Evolutionary conservation across 2,113 vertebrate genomes (phyloP).

Genomic region (Heterotilapia buettikoferi): DNA sequence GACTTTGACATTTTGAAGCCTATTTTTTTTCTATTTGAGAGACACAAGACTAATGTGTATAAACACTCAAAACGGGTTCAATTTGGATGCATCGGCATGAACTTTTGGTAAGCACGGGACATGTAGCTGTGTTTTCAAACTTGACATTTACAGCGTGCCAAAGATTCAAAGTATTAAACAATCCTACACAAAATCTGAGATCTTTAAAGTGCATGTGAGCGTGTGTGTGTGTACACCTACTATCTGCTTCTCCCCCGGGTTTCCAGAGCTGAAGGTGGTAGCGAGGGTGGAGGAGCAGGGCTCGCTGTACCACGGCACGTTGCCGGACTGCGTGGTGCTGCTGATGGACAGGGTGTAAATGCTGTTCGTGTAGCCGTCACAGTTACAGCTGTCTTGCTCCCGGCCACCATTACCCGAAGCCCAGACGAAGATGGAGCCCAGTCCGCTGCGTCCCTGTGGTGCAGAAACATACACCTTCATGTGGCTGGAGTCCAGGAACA

Average conservation of each 20-base stretch:
- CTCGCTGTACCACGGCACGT: conserved; percentile 98
- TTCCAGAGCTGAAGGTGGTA: conserved; percentile 96
- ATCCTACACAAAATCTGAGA: not conserved
- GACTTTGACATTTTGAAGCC: conserved; percentile 21
- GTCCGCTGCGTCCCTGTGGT: conserved; percentile 82
- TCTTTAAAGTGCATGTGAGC: not conserved
- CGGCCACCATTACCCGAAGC: conserved; percentile 94
- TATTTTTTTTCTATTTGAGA: not conserved
- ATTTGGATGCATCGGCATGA: not conserved
- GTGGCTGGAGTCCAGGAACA: not conserved
- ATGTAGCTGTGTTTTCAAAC: not conserved
- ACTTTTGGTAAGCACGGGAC: not conserved
- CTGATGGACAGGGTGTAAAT: conserved; percentile 99
- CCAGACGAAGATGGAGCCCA: conserved; percentile 98
- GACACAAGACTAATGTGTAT: not conserved
- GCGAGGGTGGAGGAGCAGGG: conserved; percentile 97
- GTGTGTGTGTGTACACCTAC: conserved; percentile 72
- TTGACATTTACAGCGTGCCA: not conserved
- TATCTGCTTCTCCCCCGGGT: conserved; percentile 94
- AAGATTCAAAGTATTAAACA: not conserved
- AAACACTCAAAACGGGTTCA: not conserved
- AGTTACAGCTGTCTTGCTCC: conserved; percentile 97
- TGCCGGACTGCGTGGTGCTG: conserved; percentile 92
- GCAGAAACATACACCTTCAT: not conserved
- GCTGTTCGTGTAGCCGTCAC: conserved; percentile 98